These are phyloP conservation scores for Gisinianus flammeolus DNA, from an alignment of 2,888 invertebrate genomes.

Conservation along the genomic window DNA sequence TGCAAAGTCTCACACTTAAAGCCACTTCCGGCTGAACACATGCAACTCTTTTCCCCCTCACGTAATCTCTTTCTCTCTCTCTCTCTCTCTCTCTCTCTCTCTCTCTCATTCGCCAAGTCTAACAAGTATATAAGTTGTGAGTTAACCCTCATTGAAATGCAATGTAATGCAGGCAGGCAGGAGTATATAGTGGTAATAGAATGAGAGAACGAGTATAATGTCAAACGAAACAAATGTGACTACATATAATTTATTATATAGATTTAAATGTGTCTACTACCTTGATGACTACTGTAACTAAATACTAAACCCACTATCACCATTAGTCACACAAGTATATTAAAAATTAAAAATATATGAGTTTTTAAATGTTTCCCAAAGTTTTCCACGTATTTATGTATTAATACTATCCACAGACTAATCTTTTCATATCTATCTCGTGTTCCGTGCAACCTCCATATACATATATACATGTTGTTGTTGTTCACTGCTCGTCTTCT, in stretches of 20 bases:
- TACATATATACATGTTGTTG: background rate
- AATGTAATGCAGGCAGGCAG: no score
- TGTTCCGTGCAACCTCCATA: no score
- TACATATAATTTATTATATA: constrained; percentile 10
- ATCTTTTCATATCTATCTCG: background rate
- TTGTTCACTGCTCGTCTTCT: background rate
- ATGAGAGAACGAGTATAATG: background rate
- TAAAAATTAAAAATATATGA: constrained; percentile 15
- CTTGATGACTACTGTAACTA: background rate
- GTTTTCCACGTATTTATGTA: constrained; percentile 3
- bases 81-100: constrained; percentile 9
- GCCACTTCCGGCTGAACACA: constrained; percentile 55
- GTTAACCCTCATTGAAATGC: background rate
- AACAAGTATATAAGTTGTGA: background rate
- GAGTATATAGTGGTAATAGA: background rate
- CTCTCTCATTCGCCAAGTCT: background rate
- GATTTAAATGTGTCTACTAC: background rate
- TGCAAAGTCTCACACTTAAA: constrained; percentile 59
- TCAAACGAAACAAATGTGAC: constrained; percentile 17
- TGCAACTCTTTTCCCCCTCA: constrained; percentile 44
- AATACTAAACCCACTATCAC: background rate
- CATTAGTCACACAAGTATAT: background rate
- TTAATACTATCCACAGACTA: background rate
- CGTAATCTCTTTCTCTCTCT: constrained; percentile 30
- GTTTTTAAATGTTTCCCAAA: constrained; percentile 26